phyloP scores from a whole-genome alignment of 2,797 vertebrate genomes.

The Neosilurus hyrtlii region DNA sequence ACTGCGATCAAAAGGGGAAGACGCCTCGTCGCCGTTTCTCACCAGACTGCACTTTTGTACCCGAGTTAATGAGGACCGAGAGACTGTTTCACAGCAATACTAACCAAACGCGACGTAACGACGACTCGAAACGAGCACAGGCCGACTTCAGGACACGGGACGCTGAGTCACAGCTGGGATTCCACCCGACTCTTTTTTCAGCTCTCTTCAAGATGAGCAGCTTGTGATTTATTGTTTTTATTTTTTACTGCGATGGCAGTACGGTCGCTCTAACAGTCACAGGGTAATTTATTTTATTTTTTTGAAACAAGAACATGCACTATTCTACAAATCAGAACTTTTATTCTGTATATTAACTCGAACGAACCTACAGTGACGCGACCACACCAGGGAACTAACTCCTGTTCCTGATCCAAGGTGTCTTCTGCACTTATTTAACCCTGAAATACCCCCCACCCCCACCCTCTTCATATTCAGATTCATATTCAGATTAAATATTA shows the following conservation, averaged over 20 bases:
- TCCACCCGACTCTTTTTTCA: slow-evolving; percentile 8
- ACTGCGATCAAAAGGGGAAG: slow-evolving; percentile 24
- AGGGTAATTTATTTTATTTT: slow-evolving; percentile 34
- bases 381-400: not conserved
- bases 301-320: slow-evolving; percentile 34
- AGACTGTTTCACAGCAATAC: slow-evolving; percentile 30
- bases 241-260: slow-evolving; percentile 22
- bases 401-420: not conserved
- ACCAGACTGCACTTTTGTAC: slow-evolving; percentile 40
- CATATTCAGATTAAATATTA: not conserved
- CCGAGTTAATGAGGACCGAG: slow-evolving; percentile 13
- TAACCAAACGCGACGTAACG: not conserved
- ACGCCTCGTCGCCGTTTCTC: not conserved
- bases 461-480: not conserved
- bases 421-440: not conserved
- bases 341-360: not conserved
- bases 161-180: slow-evolving; percentile 40
- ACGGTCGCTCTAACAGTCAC: not conserved
- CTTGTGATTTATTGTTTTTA: slow-evolving; percentile 29
- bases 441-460: not conserved
- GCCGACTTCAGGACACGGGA: slow-evolving; percentile 1
- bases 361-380: not conserved
- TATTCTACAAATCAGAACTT: slow-evolving; percentile 43
- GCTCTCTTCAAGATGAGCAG: slow-evolving; percentile 12
- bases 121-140: slow-evolving; percentile 4